Conservation (phyloP, 2,888 invertebrate species). For the Amphipoea lucens region DNA sequence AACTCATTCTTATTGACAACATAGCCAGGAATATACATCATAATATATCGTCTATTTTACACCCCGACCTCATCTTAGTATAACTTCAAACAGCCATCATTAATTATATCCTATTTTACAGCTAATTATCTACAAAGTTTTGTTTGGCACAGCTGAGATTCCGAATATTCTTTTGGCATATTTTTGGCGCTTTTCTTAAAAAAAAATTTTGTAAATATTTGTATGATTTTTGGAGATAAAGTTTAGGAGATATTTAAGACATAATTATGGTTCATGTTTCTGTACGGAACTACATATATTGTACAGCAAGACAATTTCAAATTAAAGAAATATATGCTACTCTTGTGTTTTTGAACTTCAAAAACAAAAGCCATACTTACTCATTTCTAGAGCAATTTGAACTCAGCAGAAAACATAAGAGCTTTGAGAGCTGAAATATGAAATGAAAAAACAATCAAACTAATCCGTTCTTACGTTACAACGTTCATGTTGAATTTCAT, state of each 20-base stretch:
- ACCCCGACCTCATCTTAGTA: slow-evolving; percentile 49
- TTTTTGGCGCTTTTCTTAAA: slow-evolving; percentile 29
- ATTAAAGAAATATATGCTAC: too few species aligned
- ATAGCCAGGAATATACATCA: slow-evolving; percentile 57
- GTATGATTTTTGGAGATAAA: slow-evolving; percentile 16
- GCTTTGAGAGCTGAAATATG: background rate
- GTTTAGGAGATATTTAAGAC: background rate
- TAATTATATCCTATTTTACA: slow-evolving; percentile 65
- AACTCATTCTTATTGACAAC: slow-evolving; percentile 40
- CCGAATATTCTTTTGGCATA: slow-evolving; percentile 39
- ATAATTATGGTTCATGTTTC: background rate
- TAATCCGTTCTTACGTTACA: slow-evolving; percentile 1
- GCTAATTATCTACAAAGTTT: slow-evolving; percentile 62
- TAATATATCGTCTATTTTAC: slow-evolving; percentile 43
- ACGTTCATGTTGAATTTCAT: background rate
- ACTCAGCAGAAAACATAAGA: background rate
- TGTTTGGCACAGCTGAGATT: slow-evolving; percentile 68
- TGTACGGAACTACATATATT: background rate
- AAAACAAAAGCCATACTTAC: background rate
- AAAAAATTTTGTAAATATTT: slow-evolving; percentile 27
- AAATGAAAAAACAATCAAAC: background rate
- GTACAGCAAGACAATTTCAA: background rate
- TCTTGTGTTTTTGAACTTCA: background rate
- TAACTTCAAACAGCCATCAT: slow-evolving; percentile 75
- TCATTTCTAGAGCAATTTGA: background rate